Conservation (phyloP, 2,888 invertebrate genomes). For the Autographa gamma region DNA sequence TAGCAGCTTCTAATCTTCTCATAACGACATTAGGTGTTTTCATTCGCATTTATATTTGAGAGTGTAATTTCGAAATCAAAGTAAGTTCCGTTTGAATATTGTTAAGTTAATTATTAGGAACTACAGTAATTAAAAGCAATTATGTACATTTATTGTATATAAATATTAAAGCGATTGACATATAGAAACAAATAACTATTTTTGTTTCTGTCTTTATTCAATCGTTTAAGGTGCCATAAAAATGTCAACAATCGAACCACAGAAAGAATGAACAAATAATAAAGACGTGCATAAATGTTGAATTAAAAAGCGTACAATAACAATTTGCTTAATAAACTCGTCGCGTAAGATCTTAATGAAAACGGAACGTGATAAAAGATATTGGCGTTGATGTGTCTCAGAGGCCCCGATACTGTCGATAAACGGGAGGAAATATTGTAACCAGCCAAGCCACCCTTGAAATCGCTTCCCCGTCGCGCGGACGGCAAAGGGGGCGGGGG, state of each 20-base stretch:
- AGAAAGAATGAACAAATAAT: constrained; percentile 32
- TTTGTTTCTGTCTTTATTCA: no score
- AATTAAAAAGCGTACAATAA: constrained; percentile 55
- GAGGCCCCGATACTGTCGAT: constrained; percentile 80
- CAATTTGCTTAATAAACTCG: constrained; percentile 72
- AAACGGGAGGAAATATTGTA: constrained; percentile 74
- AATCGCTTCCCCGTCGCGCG: constrained; percentile 78
- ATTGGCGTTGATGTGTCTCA: constrained; percentile 79
- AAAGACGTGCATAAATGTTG: constrained; percentile 53
- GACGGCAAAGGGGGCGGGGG: constrained; percentile 63
- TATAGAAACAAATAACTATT: no score
- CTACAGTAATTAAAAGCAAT: no score
- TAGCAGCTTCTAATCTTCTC: neutral
- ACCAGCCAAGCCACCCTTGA: constrained; percentile 80
- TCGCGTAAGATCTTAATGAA: constrained; percentile 69
- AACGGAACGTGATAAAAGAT: constrained; percentile 75
- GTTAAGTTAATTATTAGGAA: no score
- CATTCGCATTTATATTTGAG: no score
- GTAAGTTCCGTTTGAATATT: no score
- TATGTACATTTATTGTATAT: no score
- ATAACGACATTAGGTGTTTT: no score
- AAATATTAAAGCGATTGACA: no score
- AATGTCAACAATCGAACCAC: neutral
- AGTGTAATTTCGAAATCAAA: no score
- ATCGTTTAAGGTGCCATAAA: neutral